Base-by-base conservation (phyloP, 2,888 invertebrate species). In the Hetaerina titia region DNA sequence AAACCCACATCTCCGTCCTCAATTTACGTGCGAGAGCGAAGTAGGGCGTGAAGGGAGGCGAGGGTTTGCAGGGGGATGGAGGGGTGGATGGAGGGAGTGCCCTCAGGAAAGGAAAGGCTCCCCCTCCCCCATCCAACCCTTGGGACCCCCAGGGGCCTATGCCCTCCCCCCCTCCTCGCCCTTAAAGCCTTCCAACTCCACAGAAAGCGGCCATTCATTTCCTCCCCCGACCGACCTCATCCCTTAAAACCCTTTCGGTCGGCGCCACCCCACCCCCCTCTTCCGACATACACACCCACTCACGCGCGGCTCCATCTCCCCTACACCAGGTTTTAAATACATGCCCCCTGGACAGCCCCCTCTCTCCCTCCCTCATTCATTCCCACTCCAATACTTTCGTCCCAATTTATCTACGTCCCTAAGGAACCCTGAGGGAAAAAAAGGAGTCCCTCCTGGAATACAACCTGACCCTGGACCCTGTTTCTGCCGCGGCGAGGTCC, bases 371-470 rank as follows among this genome's bases (percentile, higher is more conserved):
- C 63, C 63, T 31, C 25, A 45, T 92, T 92, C 69, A 92, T 92
- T 69, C 69, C 56, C 92, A 92, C 92, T 69, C 92, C 89, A 89
- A 89, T 89, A 89, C 89, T 89, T 89, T 89, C 58, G n/a, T 58
- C 89, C 89, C 92, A 92, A 92, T 92, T 92, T 92, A 92, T 92
- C 92, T 74, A 11, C 57, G 92, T 92, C 92, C 74, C 92, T n/a
- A 57, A 74, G 92, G 74, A 81, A 81, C 81, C 81, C 81, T 22
- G 11, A 81, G 81, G 31, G 13, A 31, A 81, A 81, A 81, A 81
- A 81, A 69, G n/a, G 31, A 81, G 31, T 81, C 81, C 81, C 81
- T 31, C 22, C 31, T 22, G 13, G 81, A 81, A 22, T 22, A 69
- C 69, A 69, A 69, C 69, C 69, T 69, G 69, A 69, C 69, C 69